Conservation (phyloP, 1,140 invertebrate genomes). For the Mactra quadrangularis region DNA sequence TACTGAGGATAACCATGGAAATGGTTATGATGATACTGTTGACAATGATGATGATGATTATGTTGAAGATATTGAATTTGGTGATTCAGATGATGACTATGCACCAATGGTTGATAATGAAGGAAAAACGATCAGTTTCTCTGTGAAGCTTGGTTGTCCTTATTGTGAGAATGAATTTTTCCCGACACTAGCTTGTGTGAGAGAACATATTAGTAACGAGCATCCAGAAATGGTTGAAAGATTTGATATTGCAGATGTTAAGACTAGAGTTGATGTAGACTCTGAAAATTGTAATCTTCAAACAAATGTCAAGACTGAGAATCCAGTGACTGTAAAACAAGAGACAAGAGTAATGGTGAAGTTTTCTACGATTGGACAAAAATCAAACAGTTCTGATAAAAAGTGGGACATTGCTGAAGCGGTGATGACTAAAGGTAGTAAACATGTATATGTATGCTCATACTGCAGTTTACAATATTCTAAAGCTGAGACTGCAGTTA, state of each 20-base stretch:
- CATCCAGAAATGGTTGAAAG: slow-evolving; percentile 1
- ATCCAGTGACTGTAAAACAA: too few relatives aligned
- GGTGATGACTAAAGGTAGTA: too few relatives aligned
- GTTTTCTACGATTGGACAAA: too few relatives aligned
- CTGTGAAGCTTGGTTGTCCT: slow-evolving; percentile 24
- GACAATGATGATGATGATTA: slow-evolving; percentile 1
- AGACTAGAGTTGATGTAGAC: slow-evolving; percentile 1
- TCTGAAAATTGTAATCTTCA: too few relatives aligned
- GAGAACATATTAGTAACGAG: slow-evolving; percentile 9
- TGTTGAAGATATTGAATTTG: slow-evolving; percentile 21
- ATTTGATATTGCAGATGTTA: slow-evolving; percentile 24
- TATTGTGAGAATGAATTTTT: slow-evolving; percentile 17
- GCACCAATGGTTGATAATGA: slow-evolving; percentile 4
- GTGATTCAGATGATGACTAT: slow-evolving; percentile 36
- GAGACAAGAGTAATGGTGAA: too few relatives aligned
- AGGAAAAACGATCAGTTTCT: too few relatives aligned
- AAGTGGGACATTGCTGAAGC: too few relatives aligned
- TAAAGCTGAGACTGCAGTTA: background rate
- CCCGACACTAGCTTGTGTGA: background rate
- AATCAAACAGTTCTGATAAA: too few relatives aligned
- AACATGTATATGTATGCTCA: background rate
- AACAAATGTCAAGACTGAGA: too few relatives aligned
- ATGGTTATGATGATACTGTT: background rate
- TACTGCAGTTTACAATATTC: slow-evolving; percentile 28
- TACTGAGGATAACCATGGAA: background rate